Percentiles rank a stretch among this genome's conserved stretches.
These are phyloP conservation scores for Dasysyrphus tricinctus DNA, from an alignment of 2,888 invertebrate species.

Conservation along the genomic window DNA sequence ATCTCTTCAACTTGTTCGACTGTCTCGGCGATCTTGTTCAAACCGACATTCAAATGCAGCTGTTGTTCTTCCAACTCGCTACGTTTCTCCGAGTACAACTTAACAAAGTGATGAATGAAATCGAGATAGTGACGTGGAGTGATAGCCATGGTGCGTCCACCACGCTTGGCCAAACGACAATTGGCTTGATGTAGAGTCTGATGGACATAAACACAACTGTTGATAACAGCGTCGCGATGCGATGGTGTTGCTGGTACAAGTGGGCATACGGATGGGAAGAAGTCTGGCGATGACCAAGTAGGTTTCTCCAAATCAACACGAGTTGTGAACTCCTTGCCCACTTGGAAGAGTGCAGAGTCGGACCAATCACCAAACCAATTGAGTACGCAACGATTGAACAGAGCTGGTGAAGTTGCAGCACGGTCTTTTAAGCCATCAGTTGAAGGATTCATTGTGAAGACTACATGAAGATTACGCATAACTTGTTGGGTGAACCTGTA, in stretches of 20 bases:
- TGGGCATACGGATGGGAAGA: slow-evolving; percentile 94
- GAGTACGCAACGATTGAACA: slow-evolving; percentile 99
- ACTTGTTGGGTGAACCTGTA: slow-evolving; percentile 96
- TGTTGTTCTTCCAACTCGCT: slow-evolving; percentile 99
- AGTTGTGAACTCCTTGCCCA: slow-evolving; percentile 98
- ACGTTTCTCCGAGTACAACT: slow-evolving; percentile 98
- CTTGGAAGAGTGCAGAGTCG: slow-evolving; percentile 96
- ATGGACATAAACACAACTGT: slow-evolving; percentile 99
- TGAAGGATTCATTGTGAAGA: slow-evolving; percentile 99
- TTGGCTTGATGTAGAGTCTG: slow-evolving; percentile 98
- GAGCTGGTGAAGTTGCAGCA: slow-evolving; percentile 98
- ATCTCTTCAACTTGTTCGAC: slow-evolving; percentile 99
- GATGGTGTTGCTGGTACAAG: slow-evolving; percentile 89
- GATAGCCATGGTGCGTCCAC: slow-evolving; percentile 97
- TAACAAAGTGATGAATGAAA: slow-evolving; percentile 99
- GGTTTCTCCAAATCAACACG: slow-evolving; percentile 96
- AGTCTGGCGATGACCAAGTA: slow-evolving; percentile 93
- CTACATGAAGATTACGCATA: slow-evolving; percentile 99
- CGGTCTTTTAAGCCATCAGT: slow-evolving; percentile 99
- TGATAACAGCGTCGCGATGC: slow-evolving; percentile 98
- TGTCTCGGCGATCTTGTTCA: slow-evolving; percentile 99
- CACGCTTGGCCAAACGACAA: slow-evolving; percentile 93
- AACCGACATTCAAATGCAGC: slow-evolving; percentile 98
- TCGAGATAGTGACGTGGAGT: slow-evolving; percentile 99
- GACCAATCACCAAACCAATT: slow-evolving; percentile 99